Percentiles rank a stretch among this genome's conserved stretches.
Conservation (phyloP, 2,113 vertebrate species). For the Apodemus sylvaticus region DNA sequence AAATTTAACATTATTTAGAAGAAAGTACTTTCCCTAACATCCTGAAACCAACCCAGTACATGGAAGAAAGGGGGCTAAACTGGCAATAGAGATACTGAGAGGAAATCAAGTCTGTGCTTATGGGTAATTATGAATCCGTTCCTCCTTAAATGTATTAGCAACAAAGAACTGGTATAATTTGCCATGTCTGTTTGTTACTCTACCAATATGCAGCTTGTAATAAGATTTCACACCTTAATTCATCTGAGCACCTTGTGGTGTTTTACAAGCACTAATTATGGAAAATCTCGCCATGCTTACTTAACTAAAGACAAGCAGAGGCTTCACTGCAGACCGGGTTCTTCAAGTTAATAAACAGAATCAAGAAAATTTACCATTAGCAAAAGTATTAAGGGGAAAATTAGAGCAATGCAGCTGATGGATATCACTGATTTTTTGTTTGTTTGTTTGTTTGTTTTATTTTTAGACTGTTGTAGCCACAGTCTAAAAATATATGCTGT, state of each 20-base stretch:
- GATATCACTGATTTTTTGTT: neutral
- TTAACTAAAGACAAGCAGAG: conserved; percentile 69
- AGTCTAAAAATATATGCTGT: no score
- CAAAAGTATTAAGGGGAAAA: neutral
- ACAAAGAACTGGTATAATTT: conserved; percentile 67
- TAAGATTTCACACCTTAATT: conserved; percentile 82
- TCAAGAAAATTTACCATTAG: conserved; percentile 2
- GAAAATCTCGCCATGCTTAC: conserved; percentile 65
- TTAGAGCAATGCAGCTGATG: neutral
- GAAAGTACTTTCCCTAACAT: neutral
- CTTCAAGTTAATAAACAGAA: conserved; percentile 54
- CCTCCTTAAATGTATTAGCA: conserved; percentile 62
- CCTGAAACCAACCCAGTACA: neutral
- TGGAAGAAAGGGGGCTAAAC: neutral
- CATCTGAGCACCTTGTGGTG: conserved; percentile 69
- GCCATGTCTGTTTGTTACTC: conserved; percentile 63
- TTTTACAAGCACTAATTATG: conserved; percentile 80
- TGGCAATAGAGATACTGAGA: neutral
- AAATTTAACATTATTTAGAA: conserved; percentile 51
- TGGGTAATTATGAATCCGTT: conserved; percentile 26
- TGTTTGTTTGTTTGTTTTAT: neutral
- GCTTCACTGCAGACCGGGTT: conserved; percentile 30
- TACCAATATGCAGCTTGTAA: conserved; percentile 67
- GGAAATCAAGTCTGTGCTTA: neutral
- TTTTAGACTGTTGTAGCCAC: neutral